phyloP scores from a whole-genome alignment of 2,888 invertebrate genomes.

The Drosophila neotestacea region DNA sequence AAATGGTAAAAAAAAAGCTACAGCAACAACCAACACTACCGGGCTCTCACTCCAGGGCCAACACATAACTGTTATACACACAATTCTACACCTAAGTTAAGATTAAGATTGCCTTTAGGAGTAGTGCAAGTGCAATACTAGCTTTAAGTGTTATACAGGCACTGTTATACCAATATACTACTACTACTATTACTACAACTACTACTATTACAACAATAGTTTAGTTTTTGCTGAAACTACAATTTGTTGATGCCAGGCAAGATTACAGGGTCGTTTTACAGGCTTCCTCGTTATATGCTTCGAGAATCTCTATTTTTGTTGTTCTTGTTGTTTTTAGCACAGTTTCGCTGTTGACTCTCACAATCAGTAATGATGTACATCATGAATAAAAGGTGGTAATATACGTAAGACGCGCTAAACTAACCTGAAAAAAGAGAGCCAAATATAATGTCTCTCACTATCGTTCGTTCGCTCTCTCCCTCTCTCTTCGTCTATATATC shows the following conservation, averaged over 20 bases:
- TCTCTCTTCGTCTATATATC: slow-evolving; percentile 28
- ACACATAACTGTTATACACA: slow-evolving; percentile 44
- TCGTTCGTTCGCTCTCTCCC: slow-evolving; percentile 44
- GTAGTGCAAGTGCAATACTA: slow-evolving; percentile 20
- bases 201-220: background rate
- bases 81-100: slow-evolving; percentile 51
- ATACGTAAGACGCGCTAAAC: slow-evolving; percentile 78
- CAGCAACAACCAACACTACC: slow-evolving; percentile 5
- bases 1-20: slow-evolving; percentile 19
- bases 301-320: slow-evolving; percentile 84
- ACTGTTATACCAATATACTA: slow-evolving; percentile 20
- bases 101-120: slow-evolving; percentile 34
- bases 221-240: slow-evolving; percentile 11
- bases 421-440: slow-evolving; percentile 68
- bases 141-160: slow-evolving; percentile 42
- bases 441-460: slow-evolving; percentile 43
- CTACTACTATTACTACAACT: background rate
- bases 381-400: slow-evolving; percentile 67
- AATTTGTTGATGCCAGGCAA: slow-evolving; percentile 7
- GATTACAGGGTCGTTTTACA: slow-evolving; percentile 48
- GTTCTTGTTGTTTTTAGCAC: slow-evolving; percentile 78
- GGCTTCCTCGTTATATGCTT: slow-evolving; percentile 81
- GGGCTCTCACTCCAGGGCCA: slow-evolving; percentile 10
- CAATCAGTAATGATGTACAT: slow-evolving; percentile 6
- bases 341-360: slow-evolving; percentile 30